Evolutionary conservation across 2,888 invertebrate species (phyloP), one percentile per base, ranked within the genome.

Genomic region (Drosophila eohydei): DNA sequence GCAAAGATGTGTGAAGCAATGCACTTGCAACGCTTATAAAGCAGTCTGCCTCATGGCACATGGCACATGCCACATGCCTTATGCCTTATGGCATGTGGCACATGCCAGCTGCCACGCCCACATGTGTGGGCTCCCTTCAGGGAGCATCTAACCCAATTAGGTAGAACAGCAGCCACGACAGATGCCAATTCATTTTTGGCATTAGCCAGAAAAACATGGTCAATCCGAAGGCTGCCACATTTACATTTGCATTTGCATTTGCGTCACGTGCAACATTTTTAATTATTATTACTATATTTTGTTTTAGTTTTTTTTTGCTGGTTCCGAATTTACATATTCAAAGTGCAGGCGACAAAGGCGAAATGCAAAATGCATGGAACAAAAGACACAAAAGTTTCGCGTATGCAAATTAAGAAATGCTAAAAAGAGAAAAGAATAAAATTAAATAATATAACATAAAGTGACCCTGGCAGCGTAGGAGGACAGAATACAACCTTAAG

Each of bases 371-470:
- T 81, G 69, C 66, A 63, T 70, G 67, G 66, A 48, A 68, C 34
- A 34, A 54, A 59, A 65, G 71, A 73, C 65, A 67, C 74, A 70
- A 80, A 70, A 75, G 71, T 69, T 68, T 72, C 72, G 58, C 62
- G 72, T 81, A 89, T 86, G 85, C 89, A 86, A 86, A 86, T 89
- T 89, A 84, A 80, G 89, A 86, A 87, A 60, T 26, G 46, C 38
- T n/a, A 7, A 28, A 40, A 46, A 48, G 28, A 26, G 14, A 46
- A 66, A 54, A 40, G 34, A 55, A 66, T 46, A 26, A 52, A 63
- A 46, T 65, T 26, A 65, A 66, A 64, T 52, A 65, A 52, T 54
- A 41, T 66, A 32, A 51, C 21, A 41, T 50, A 28, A 61, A 74
- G 72, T 83, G 85, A 88, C 84, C 84, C 89, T 85, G 84, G 72